Evolutionary conservation across 2,113 vertebrate genomes (phyloP).

Genomic region (Lepus americanus): DNA sequence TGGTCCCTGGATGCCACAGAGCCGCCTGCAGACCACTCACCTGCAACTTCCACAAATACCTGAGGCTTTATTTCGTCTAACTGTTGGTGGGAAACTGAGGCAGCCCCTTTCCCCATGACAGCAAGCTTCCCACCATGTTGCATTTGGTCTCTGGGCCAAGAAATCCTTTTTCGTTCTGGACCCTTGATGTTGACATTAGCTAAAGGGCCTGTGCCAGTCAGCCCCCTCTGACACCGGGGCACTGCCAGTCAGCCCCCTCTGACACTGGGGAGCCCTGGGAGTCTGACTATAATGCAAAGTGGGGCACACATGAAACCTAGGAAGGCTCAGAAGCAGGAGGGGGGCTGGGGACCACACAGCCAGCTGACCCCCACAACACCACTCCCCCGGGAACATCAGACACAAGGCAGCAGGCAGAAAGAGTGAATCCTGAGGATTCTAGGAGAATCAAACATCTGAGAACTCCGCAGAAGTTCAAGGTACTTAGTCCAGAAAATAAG

Average conservation of each 20-base stretch:
- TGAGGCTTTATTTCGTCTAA: neutral
- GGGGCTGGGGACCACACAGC: neutral
- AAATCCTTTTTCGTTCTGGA: neutral
- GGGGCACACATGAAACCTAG: neutral
- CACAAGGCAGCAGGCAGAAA: neutral
- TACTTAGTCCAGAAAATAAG: neutral
- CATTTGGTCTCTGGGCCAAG: neutral
- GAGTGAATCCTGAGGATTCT: neutral
- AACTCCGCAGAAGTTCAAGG: neutral
- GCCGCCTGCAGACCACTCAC: neutral
- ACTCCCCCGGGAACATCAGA: neutral
- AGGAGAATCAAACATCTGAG: neutral
- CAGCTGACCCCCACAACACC: neutral
- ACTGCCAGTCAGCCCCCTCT: neutral
- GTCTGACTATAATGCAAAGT: neutral
- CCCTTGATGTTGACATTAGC: neutral
- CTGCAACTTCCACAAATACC: neutral
- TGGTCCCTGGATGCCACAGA: neutral
- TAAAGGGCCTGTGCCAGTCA: neutral
- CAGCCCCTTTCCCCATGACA: neutral
- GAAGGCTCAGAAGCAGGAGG: neutral
- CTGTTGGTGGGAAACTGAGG: constrained; percentile 9
- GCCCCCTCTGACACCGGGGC: neutral
- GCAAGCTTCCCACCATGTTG: neutral
- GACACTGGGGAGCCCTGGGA: neutral